These are phyloP conservation scores for Bubo scandiacus DNA, from an alignment of 2,113 vertebrate genomes.

Conservation along the genomic window DNA sequence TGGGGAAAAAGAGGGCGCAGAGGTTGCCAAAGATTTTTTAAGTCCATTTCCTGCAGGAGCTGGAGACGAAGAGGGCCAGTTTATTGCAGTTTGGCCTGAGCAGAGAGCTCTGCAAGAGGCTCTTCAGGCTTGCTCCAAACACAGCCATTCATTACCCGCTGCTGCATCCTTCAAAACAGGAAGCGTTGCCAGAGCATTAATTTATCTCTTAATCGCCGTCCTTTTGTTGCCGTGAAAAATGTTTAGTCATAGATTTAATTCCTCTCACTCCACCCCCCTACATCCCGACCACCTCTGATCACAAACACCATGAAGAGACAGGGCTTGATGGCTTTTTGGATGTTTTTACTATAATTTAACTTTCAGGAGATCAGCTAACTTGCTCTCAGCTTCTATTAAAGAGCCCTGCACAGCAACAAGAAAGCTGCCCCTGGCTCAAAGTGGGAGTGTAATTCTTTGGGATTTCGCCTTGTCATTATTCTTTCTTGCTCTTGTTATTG, in stretches of 20 bases:
- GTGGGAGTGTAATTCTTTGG: constrained; percentile 82
- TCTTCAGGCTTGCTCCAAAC: constrained; percentile 47
- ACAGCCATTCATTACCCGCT: constrained; percentile 51
- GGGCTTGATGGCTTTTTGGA: not conserved
- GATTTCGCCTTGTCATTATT: constrained; percentile 80
- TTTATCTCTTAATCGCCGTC: constrained; percentile 68
- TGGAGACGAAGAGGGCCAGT: constrained; percentile 17
- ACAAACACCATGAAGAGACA: constrained; percentile 34
- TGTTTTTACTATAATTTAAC: constrained; percentile 23
- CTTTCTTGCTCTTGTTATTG: constrained; percentile 79
- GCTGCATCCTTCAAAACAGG: constrained; percentile 71
- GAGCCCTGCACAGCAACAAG: constrained; percentile 36
- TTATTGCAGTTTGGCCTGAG: constrained; percentile 37
- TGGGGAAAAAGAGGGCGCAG: constrained; percentile 48
- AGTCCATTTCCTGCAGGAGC: constrained; percentile 60
- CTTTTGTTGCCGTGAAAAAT: constrained; percentile 65
- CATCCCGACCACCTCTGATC: constrained; percentile 57
- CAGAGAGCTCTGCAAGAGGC: constrained; percentile 23
- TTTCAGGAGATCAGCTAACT: constrained; percentile 43
- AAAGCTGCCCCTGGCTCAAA: constrained; percentile 62
- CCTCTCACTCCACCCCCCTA: constrained; percentile 35
- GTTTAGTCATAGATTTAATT: constrained; percentile 70
- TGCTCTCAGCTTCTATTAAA: constrained; percentile 29
- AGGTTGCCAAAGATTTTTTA: constrained; percentile 65
- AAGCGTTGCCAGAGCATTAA: constrained; percentile 71